Percentiles rank a stretch among this genome's conserved stretches.
phyloP scores from a whole-genome alignment of 2,113 vertebrate genomes.

The Probosciger aterrimus region DNA sequence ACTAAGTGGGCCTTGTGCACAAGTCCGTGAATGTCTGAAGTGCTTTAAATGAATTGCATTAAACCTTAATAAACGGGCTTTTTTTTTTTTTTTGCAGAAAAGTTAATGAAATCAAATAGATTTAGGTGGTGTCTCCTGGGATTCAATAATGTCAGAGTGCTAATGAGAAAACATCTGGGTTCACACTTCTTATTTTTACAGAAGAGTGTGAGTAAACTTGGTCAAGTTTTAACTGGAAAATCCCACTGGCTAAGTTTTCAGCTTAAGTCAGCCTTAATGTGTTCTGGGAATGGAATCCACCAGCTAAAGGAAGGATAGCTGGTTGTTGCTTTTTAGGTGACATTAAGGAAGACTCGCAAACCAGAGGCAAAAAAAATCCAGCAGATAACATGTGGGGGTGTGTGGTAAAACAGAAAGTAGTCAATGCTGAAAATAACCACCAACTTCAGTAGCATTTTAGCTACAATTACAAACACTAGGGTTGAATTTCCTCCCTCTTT shows the following conservation, averaged over 20 bases:
- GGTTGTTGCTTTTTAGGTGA: background rate
- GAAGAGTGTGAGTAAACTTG: background rate
- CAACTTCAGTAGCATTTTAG: background rate
- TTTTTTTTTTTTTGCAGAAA: background rate
- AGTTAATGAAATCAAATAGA: background rate
- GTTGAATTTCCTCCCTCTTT: background rate
- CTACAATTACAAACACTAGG: background rate
- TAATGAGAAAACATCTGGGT: background rate
- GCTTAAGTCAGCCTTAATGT: background rate
- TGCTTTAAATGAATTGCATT: background rate
- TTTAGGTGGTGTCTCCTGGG: background rate
- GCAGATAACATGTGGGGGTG: background rate
- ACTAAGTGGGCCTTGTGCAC: background rate
- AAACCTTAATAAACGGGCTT: background rate
- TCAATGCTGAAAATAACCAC: background rate
- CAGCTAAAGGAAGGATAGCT: background rate
- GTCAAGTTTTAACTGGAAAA: background rate
- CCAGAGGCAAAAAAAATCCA: background rate
- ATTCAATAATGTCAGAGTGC: background rate
- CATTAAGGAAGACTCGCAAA: background rate
- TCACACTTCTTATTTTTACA: background rate
- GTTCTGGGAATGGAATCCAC: background rate
- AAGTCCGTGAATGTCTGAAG: background rate
- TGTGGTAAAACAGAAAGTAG: background rate
- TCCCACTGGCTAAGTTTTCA: background rate